Base-by-base conservation (phyloP, 1,140 invertebrate genomes). In the Drosophila ananassae region DNA sequence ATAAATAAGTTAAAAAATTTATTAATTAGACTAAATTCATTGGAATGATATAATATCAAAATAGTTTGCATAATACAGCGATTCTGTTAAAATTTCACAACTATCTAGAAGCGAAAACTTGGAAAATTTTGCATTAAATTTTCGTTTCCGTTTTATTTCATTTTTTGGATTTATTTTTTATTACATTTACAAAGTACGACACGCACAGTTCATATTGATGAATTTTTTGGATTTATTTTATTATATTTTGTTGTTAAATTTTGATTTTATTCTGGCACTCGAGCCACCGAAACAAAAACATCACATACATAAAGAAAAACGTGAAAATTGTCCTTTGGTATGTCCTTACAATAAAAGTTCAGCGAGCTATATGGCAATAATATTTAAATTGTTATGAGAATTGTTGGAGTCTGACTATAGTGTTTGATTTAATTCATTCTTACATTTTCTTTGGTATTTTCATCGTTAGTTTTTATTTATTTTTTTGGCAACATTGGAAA, bases 21-120 rank as follows among this genome's bases (percentile, higher is more conserved):
- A 82, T 89, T 89, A 89, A 89, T 89, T 89, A 89, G 83, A 71
- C 83, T 89, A 89, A 89, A 89, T 89, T 89, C 83, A 89, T 89
- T 89, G 83, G 83, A 89, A 89, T 89, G 83, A 89, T 89, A 89
- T 89, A 89, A 89, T 89, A 89, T 89, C 83, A 89, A 89, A 89
- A 89, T 83, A 82, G 63, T 87, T 85, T 85, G 77, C 81, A 84
- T 84, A 85, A 77, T 82, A 87, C 78, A 89, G 79, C 83, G 83
- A 77, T 83, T 68, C 61, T 64, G 55, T 68, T 54, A 87, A 87
- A 89, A 83, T 89, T 89, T 89, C 79, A 89, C 83, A 82, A 79
- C 83, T 89, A 89, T 83, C 83, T 89, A 89, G 76, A 85, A 87
- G 82, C 82, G 79, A 82, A 89, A 79, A 79, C 52, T 67, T 79